Evolutionary conservation across 2,888 invertebrate species (phyloP).

Genomic region (Lamproptera curius): DNA sequence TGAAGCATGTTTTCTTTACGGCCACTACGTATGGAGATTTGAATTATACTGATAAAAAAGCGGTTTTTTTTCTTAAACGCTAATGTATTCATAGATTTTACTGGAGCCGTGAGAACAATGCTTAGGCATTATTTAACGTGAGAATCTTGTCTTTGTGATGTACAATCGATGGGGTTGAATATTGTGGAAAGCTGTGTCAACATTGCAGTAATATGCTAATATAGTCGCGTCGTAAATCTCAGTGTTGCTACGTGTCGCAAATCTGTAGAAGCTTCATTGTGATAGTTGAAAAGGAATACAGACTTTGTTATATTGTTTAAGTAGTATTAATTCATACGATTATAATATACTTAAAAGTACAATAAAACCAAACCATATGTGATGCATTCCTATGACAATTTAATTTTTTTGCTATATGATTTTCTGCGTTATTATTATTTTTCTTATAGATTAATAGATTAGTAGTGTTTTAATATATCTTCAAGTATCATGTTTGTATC

Average conservation of each 20-base stretch:
- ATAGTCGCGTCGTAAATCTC: slow-evolving; percentile 26
- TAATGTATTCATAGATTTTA: slow-evolving; percentile 65
- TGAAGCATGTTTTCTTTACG: slow-evolving; percentile 44
- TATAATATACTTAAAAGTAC: no score
- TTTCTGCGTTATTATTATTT: no score
- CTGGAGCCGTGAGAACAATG: slow-evolving; percentile 49
- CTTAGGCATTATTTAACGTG: slow-evolving; percentile 49
- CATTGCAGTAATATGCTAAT: slow-evolving; percentile 67
- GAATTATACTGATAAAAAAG: slow-evolving; percentile 53
- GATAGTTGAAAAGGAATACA: no score
- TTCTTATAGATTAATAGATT: no score
- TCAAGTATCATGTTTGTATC: no score
- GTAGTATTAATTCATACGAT: no score
- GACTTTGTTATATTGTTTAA: no score
- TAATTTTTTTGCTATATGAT: no score
- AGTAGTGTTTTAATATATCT: no score
- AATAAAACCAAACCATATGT: no score
- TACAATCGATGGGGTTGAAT: slow-evolving; percentile 65
- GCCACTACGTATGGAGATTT: slow-evolving; percentile 41
- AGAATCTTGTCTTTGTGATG: slow-evolving; percentile 49
- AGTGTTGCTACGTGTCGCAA: slow-evolving; percentile 3
- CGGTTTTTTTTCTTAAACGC: slow-evolving; percentile 49
- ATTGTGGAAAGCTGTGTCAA: slow-evolving; percentile 73
- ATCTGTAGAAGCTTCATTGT: slow-evolving; percentile 9
- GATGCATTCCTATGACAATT: no score